phyloP scores from a whole-genome alignment of 2,888 invertebrate genomes.

The Horisme vitalbata region DNA sequence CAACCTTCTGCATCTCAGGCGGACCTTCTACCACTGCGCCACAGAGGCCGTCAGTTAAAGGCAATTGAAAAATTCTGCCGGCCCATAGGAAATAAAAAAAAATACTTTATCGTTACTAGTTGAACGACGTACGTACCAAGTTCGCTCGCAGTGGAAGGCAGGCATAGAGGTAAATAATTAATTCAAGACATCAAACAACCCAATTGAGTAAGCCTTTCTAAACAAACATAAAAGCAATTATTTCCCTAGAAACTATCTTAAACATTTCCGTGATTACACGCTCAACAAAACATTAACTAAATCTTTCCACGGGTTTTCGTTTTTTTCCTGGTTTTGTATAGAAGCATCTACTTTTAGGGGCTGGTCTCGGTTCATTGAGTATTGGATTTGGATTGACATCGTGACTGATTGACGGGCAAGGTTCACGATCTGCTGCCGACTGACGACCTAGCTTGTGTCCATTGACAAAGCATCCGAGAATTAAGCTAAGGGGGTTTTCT shows the following conservation, averaged over 20 bases:
- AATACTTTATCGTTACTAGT: no score
- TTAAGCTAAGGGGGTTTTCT: not conserved
- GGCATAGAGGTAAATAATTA: no score
- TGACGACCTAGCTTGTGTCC: conserved; percentile 46
- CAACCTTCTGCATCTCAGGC: no score
- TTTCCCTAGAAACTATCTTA: conserved; percentile 13
- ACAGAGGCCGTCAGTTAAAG: no score
- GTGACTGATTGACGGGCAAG: conserved; percentile 56
- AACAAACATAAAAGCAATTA: conserved; percentile 25
- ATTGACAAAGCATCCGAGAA: conserved; percentile 32
- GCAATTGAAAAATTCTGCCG: no score
- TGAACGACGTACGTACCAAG: no score
- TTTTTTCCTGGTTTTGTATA: conserved; percentile 35
- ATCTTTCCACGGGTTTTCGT: conserved; percentile 40
- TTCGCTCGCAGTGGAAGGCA: no score
- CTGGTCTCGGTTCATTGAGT: conserved; percentile 54
- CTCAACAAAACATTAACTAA: conserved; percentile 48
- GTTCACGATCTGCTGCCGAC: conserved; percentile 67
- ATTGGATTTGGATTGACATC: conserved; percentile 49
- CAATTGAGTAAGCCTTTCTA: not conserved
- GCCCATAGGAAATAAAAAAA: no score
- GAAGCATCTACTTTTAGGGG: not conserved
- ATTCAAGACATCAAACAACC: no score
- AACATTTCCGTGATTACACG: conserved; percentile 66
- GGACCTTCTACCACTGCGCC: no score